Evolutionary conservation across 2,113 vertebrate genomes (phyloP).

Genomic region (Eira barbara): DNA sequence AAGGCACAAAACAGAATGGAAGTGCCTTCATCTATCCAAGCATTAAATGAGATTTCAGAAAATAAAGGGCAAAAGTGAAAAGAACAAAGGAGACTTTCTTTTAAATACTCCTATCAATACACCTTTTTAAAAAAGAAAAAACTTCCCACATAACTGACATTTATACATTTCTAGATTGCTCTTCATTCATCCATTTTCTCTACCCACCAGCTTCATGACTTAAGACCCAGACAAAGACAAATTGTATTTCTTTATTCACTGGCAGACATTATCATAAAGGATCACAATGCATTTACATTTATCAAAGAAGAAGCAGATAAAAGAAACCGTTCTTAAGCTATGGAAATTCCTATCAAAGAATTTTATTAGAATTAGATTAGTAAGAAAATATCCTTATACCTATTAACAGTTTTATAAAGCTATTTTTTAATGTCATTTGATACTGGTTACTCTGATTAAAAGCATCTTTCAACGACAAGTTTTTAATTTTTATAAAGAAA

Average conservation of each 20-base stretch:
- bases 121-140: not conserved
- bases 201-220: not conserved
- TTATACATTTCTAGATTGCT: not conserved
- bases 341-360: not conserved
- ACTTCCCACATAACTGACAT: not conserved
- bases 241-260: slow-evolving; percentile 10
- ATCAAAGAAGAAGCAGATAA: not conserved
- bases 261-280: slow-evolving; percentile 15
- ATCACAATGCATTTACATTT: not conserved
- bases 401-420: not conserved
- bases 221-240: not conserved
- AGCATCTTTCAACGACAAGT: not conserved
- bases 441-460: not conserved
- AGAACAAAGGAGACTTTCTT: not conserved
- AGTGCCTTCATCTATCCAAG: not conserved
- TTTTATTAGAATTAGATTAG: slow-evolving; percentile 14
- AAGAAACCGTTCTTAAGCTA: slow-evolving; percentile 27
- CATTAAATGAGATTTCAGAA: slow-evolving; percentile 14
- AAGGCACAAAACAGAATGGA: not conserved
- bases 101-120: not conserved
- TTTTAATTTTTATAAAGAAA: slow-evolving; percentile 21
- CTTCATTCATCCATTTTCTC: slow-evolving; percentile 1
- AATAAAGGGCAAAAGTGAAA: slow-evolving; percentile 16
- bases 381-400: not conserved
- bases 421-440: not conserved